These are phyloP conservation scores for Polypedilum pembai DNA, from an alignment of 1,140 invertebrate genomes.

Conservation along the genomic window DNA sequence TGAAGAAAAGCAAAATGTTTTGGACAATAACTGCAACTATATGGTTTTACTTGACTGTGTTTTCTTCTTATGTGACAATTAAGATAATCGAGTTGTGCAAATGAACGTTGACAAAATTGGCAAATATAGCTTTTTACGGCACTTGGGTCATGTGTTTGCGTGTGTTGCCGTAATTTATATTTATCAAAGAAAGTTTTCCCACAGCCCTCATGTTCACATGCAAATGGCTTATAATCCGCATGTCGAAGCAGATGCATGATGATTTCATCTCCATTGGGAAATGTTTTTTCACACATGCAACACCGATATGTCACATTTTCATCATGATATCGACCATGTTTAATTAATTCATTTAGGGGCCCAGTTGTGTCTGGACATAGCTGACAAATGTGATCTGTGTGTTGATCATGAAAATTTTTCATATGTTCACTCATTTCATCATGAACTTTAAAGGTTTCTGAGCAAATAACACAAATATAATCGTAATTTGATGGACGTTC, in stretches of 20 bases:
- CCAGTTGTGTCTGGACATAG: neutral
- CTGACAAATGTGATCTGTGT: neutral
- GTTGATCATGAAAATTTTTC: neutral
- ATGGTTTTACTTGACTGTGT: neutral
- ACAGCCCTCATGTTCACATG: neutral
- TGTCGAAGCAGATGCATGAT: neutral
- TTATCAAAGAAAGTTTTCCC: neutral
- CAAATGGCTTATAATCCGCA: neutral
- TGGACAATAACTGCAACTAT: neutral
- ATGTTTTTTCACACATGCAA: neutral
- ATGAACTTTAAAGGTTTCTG: neutral
- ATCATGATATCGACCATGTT: constrained; percentile 14
- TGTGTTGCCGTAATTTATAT: neutral
- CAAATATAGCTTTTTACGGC: neutral
- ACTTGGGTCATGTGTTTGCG: neutral
- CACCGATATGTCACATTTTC: neutral
- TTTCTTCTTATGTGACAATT: constrained; percentile 8
- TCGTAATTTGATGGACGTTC: neutral
- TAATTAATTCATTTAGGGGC: neutral
- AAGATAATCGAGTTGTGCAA: constrained; percentile 10
- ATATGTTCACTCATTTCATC: neutral
- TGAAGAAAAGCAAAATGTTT: constrained; percentile 11
- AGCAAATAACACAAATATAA: neutral
- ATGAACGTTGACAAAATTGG: constrained; percentile 8
- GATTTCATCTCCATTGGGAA: constrained; percentile 19